A percentile compares a stretch with the other conserved stretches of the same genome.
Evolutionary conservation across 92 coral and sea anemone species (phyloP).

Genomic region (Muricea muricata): DNA sequence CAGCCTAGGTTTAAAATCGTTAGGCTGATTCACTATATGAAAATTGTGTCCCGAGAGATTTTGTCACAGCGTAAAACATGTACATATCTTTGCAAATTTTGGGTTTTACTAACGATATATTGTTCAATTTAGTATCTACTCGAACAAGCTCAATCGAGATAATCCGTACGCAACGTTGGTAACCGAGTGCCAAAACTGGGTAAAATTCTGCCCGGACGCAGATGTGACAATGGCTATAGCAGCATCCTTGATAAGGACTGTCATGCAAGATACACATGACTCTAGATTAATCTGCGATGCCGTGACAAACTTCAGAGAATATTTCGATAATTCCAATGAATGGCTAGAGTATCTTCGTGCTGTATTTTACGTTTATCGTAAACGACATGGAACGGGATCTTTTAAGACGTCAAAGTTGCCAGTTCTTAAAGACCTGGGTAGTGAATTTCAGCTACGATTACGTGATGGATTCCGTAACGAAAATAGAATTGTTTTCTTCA

Average conservation of each 20-base stretch:
- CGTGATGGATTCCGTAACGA: conserved; percentile 5
- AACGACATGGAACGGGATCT: background rate
- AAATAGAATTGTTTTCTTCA: conserved; percentile 64
- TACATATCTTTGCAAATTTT: no score
- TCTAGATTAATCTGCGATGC: conserved; percentile 40
- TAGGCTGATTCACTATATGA: no score
- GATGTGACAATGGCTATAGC: background rate
- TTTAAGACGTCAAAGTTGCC: background rate
- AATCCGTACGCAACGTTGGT: conserved; percentile 58
- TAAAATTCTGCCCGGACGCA: conserved; percentile 10
- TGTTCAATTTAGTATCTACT: background rate
- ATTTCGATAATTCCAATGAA: conserved; percentile 51
- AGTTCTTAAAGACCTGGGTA: conserved; percentile 21
- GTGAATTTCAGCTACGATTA: background rate
- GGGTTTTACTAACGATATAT: background rate
- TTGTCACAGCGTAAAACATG: no score
- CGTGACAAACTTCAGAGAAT: conserved; percentile 50
- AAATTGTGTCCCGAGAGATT: no score
- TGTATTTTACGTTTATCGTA: conserved; percentile 37
- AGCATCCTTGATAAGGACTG: background rate
- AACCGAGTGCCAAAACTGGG: conserved; percentile 72
- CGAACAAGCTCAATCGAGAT: conserved; percentile 49
- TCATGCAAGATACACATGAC: conserved; percentile 36
- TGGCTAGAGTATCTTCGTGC: conserved; percentile 69
- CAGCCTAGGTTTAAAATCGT: no score